phyloP scores from a whole-genome alignment of 2,113 vertebrate genomes.

The Mesitornis unicolor region DNA sequence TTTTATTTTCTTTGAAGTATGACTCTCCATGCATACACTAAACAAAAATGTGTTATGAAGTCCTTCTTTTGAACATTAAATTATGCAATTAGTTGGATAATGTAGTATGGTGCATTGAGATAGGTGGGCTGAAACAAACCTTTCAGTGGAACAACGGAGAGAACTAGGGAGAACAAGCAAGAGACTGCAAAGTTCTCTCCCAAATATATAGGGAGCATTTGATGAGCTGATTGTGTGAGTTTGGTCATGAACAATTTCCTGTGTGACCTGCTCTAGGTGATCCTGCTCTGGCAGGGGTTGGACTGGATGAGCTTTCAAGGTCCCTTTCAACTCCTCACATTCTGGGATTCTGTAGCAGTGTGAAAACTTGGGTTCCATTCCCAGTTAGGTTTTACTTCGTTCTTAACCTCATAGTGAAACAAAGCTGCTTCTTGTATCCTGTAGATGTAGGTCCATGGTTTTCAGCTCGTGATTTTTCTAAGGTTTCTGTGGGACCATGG shows the following conservation, averaged over 20 bases:
- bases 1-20: background rate
- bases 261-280: too few relatives aligned
- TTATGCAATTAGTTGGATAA: background rate
- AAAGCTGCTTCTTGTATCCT: background rate
- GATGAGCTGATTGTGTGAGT: too few relatives aligned
- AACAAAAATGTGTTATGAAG: background rate
- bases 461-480: background rate
- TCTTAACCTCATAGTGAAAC: background rate
- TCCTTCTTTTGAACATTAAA: background rate
- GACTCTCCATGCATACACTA: background rate
- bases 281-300: too few relatives aligned
- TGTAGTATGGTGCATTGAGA: background rate
- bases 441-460: background rate
- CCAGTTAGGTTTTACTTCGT: background rate
- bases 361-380: background rate
- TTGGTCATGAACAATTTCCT: too few relatives aligned
- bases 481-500: background rate
- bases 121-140: background rate
- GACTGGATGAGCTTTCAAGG: too few relatives aligned
- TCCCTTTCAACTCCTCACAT: too few relatives aligned
- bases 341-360: too few relatives aligned
- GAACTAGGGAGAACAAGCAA: background rate
- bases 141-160: background rate
- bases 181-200: background rate
- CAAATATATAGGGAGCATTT: background rate